Evolutionary conservation across 1,140 invertebrate species (phyloP).

Genomic region (Ceratina japonica): DNA sequence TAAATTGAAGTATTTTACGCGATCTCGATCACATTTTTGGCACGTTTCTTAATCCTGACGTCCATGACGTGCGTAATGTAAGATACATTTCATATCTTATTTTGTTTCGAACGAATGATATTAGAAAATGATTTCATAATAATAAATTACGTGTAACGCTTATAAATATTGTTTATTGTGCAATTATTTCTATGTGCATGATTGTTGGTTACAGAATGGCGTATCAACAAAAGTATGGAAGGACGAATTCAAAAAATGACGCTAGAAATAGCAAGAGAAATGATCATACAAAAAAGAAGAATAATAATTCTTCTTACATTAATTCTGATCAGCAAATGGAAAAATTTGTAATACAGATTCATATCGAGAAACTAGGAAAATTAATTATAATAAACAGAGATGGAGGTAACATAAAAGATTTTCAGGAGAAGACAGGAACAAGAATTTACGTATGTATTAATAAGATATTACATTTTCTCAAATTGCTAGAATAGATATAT

Average conservation of each 20-base stretch:
- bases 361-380: conserved; percentile 72
- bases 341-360: conserved; percentile 50
- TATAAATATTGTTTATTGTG: background rate
- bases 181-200: background rate
- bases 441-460: conserved; percentile 78
- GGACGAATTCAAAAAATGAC: background rate
- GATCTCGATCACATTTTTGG: too few relatives aligned
- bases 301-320: background rate
- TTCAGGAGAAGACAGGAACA: conserved; percentile 82
- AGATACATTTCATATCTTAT: too few relatives aligned
- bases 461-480: conserved; percentile 24
- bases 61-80: too few relatives aligned
- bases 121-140: background rate
- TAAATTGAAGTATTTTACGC: too few relatives aligned
- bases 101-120: too few relatives aligned
- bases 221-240: background rate
- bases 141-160: background rate
- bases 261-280: background rate
- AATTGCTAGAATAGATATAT: background rate
- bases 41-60: too few relatives aligned
- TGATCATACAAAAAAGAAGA: background rate
- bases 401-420: conserved; percentile 86
- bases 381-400: conserved; percentile 84
- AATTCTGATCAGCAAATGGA: background rate
- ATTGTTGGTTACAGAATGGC: background rate